phyloP scores from a whole-genome alignment of 2,113 vertebrate genomes.

The Miniopterus natalensis region DNA sequence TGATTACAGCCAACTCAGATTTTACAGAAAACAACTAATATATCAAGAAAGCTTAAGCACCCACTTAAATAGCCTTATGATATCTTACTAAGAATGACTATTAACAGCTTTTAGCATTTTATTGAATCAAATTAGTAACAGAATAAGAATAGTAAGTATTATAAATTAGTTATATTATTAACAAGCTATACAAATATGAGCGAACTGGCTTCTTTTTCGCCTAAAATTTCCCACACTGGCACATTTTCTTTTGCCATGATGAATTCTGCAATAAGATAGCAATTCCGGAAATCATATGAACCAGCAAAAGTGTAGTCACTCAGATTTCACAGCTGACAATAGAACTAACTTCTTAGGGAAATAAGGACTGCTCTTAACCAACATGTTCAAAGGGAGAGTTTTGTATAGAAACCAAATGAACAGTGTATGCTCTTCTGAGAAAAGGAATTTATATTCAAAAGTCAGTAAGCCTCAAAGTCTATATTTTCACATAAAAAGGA shows the following conservation, averaged over 20 bases:
- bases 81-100: constrained; percentile 11
- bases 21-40: constrained; percentile 42
- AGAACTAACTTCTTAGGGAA: constrained; percentile 24
- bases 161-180: constrained; percentile 39
- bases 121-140: constrained; percentile 33
- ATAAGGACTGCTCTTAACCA: constrained; percentile 12
- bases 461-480: not conserved
- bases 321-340: constrained; percentile 59
- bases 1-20: constrained; percentile 39
- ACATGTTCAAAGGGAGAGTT: constrained; percentile 41
- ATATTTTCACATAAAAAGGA: constrained; percentile 31
- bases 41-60: not conserved
- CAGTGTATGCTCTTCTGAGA: not conserved
- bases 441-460: constrained; percentile 32
- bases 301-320: constrained; percentile 34
- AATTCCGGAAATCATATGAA: constrained; percentile 48
- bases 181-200: not conserved
- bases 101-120: not conserved
- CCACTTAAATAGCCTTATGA: not conserved
- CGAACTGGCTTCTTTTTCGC: not conserved
- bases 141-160: not conserved
- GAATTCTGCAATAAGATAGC: constrained; percentile 3
- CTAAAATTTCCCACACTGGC: not conserved
- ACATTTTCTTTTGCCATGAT: constrained; percentile 29
- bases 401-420: constrained; percentile 11